Percentiles rank a stretch among this genome's conserved stretches.
Evolutionary conservation across 2,888 invertebrate genomes (phyloP).

Genomic region (Lottia scabra): DNA sequence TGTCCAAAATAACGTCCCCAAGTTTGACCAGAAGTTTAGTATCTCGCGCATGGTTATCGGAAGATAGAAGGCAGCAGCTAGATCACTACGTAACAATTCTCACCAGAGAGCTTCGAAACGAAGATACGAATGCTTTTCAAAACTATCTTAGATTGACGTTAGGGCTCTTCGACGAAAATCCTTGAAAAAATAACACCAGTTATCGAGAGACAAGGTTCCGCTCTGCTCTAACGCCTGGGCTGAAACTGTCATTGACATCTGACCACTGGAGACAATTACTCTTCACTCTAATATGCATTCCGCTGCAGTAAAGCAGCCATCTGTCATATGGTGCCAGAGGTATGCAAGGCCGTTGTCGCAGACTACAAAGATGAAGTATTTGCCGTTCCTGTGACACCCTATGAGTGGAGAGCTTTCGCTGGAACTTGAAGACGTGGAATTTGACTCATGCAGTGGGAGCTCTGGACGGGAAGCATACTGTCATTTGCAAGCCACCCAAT

Average conservation of each 20-base stretch:
- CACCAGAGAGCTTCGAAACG: no score
- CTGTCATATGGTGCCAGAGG: slow-evolving; percentile 31
- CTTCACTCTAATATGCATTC: slow-evolving; percentile 33
- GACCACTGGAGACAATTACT: slow-evolving; percentile 32
- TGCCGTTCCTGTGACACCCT: slow-evolving; percentile 23
- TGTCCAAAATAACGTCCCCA: no score
- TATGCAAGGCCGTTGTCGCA: slow-evolving; percentile 32
- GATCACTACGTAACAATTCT: no score
- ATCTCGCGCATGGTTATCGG: no score
- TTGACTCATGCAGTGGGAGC: slow-evolving; percentile 7
- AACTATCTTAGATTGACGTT: slow-evolving; percentile 41
- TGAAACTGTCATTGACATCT: slow-evolving; percentile 28
- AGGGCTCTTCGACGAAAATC: slow-evolving; percentile 35
- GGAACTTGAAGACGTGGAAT: no score
- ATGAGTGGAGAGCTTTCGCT: slow-evolving; percentile 26
- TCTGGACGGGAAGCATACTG: slow-evolving; percentile 26
- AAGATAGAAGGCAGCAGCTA: no score
- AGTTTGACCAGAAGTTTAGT: no score
- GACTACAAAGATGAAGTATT: slow-evolving; percentile 31
- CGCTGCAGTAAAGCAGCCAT: slow-evolving; percentile 36
- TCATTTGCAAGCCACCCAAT: no score
- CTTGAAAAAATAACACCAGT: no score
- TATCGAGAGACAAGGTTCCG: slow-evolving; percentile 24
- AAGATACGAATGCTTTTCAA: no score
- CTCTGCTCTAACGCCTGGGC: slow-evolving; percentile 28